Evolutionary conservation across 2,888 invertebrate species (phyloP), one percentile per base, ranked within the genome.

Genomic region (Slavum lentiscoides): DNA sequence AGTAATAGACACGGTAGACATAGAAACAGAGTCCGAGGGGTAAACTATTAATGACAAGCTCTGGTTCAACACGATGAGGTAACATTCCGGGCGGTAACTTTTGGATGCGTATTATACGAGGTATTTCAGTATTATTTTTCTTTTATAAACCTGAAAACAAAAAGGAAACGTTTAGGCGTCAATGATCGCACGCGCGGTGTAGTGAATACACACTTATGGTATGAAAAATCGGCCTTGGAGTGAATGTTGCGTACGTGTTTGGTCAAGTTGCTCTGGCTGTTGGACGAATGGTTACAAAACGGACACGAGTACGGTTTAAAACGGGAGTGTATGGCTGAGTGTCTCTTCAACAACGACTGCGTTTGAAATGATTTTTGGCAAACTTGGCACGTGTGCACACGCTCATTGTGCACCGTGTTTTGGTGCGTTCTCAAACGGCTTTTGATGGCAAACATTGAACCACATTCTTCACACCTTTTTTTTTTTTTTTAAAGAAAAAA

Each of bases 161-260:
- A 69, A 76, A 5, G 3, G 9, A 49, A 23, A 11, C 17, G 39
- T 55, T 55, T 62, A 30, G 39, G 4, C 4, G 21, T 11, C 21
- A 21, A 49, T 17, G 21, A 7, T 30, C 9, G 9, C 59, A 3
- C 1, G n/a, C 8, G 13, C 21, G 2, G 13, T 23, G 13, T 11
- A 5, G 0, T 6, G 7, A 37, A 53, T 19, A 77, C 72, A n/a
- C 15, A 80, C 80, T 80, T 80, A 23, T 80, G 80, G 23, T 80
- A 80, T 2, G 80, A 72, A 6, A 80, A 80, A 58, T 72, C 37
- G 1, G n/a, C 15, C 39, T 30, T 23, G 0, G 80, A 80, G n/a
- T 80, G 80, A 80, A 80, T 80, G 39, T 80, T 80, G 13, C 80
- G 80, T 13, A 80, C 80, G 23, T 80, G 80, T 80, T 80, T 80